Conservation (phyloP, 92 coral and sea anemone genomes). For the Metridium senile region DNA sequence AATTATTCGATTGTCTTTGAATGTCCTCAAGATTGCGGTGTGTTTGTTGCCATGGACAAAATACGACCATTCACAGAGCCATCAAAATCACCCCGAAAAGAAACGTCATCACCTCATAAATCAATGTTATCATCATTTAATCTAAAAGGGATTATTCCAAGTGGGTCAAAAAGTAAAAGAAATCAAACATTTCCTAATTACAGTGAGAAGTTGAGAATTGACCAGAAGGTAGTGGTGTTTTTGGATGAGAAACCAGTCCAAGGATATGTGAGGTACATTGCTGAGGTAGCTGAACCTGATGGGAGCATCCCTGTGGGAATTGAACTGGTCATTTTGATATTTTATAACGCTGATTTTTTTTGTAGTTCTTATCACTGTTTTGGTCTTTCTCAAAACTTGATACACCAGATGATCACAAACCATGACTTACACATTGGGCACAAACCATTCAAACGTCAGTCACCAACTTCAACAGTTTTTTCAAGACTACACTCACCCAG, state of each 20-base stretch:
- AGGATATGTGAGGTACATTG: slow-evolving; percentile 63
- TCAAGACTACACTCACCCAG: too few species aligned
- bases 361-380: too few species aligned
- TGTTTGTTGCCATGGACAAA: slow-evolving; percentile 86
- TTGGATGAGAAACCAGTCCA: slow-evolving; percentile 28
- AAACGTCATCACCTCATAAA: slow-evolving; percentile 10
- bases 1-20: slow-evolving; percentile 56
- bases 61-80: slow-evolving; percentile 40
- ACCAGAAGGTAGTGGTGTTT: slow-evolving; percentile 68
- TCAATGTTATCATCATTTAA: slow-evolving; percentile 3
- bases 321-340: slow-evolving; percentile 49
- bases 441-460: too few species aligned
- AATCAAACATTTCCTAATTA: background rate
- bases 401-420: too few species aligned
- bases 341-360: too few species aligned
- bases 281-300: slow-evolving; percentile 21
- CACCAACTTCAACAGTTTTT: too few species aligned
- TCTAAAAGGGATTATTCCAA: slow-evolving; percentile 7
- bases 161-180: slow-evolving; percentile 22
- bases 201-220: slow-evolving; percentile 20
- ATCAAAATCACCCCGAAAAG: slow-evolving; percentile 28
- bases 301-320: slow-evolving; percentile 59
- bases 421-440: too few species aligned
- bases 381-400: too few species aligned
- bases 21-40: slow-evolving; percentile 72